A percentile compares a stretch with the other conserved stretches of the same genome.
These are phyloP conservation scores for Pluvialis apricaria DNA, from an alignment of 2,113 vertebrate genomes.

Conservation along the genomic window DNA sequence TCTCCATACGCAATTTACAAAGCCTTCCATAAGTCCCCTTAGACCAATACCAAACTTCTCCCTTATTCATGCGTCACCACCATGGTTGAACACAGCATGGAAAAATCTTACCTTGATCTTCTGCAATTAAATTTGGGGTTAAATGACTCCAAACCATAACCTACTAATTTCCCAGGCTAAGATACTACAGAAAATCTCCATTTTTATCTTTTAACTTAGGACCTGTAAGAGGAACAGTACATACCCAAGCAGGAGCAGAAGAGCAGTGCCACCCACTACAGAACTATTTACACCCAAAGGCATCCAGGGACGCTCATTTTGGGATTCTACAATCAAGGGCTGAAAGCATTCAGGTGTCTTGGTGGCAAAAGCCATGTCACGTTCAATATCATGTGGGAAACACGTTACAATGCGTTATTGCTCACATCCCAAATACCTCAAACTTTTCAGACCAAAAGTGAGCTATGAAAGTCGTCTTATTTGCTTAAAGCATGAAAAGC, in stretches of 20 bases:
- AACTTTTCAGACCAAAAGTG: slow-evolving; percentile 7
- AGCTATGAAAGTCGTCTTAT: neutral
- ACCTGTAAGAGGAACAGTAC: neutral
- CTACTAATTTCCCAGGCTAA: neutral
- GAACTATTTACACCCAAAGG: neutral
- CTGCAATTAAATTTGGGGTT: neutral
- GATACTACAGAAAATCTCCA: neutral
- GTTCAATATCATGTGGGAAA: neutral
- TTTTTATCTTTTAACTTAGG: neutral
- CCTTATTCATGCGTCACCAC: neutral
- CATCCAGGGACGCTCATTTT: neutral
- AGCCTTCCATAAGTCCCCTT: neutral
- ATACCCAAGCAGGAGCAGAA: neutral
- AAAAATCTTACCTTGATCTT: neutral
- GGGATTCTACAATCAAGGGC: neutral
- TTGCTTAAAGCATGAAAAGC: slow-evolving; percentile 27
- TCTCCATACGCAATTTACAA: neutral
- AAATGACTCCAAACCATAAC: neutral
- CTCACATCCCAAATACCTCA: neutral
- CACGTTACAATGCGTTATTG: neutral
- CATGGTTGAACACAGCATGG: neutral
- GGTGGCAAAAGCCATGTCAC: neutral
- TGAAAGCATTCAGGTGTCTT: neutral
- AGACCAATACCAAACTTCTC: neutral
- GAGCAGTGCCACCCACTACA: neutral